phyloP scores from a whole-genome alignment of 2,888 invertebrate species.

The Suillia variegata region DNA sequence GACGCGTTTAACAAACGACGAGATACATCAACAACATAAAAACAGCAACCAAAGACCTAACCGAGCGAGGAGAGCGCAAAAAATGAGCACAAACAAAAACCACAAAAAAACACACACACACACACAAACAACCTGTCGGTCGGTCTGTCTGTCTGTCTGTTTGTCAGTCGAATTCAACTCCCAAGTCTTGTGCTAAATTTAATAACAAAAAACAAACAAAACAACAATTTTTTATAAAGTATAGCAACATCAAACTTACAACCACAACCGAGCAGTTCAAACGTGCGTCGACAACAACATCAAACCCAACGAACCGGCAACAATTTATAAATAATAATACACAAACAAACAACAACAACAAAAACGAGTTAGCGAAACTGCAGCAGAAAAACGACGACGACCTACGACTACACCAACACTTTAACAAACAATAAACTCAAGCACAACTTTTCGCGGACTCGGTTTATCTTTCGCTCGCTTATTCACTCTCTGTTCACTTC shows the following conservation, averaged over 20 bases:
- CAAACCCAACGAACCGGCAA: background rate
- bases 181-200: background rate
- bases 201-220: background rate
- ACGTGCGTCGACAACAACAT: background rate
- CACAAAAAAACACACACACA: background rate
- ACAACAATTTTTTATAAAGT: too few species aligned
- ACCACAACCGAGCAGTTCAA: background rate
- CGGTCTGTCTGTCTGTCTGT: background rate
- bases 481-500: too few species aligned
- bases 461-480: too few species aligned
- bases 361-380: background rate
- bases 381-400: background rate
- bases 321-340: too few species aligned
- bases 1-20: background rate
- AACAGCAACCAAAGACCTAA: background rate
- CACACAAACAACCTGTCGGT: background rate
- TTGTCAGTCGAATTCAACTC: background rate
- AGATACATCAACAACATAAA: background rate
- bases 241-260: background rate
- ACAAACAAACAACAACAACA: too few species aligned
- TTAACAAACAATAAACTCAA: too few species aligned
- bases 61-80: background rate
- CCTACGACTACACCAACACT: constrained; percentile 16
- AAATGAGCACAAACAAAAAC: background rate
- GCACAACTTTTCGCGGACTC: too few species aligned